Evolutionary conservation across 2,797 vertebrate genomes (phyloP).

Genomic region (Erpetoichthys calabaricus): DNA sequence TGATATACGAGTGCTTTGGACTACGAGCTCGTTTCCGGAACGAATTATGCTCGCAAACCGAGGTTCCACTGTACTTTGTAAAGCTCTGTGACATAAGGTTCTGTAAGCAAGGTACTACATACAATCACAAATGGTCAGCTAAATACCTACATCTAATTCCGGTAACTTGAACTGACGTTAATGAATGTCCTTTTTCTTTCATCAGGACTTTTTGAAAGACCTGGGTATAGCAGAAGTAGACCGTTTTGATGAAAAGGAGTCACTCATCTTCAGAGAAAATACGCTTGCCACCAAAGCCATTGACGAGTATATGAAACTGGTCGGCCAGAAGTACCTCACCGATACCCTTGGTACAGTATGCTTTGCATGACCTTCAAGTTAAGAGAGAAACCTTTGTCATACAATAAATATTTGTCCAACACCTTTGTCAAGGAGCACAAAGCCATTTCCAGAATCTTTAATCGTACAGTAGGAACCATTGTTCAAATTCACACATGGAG

Average conservation of each 20-base stretch:
- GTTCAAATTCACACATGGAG: not conserved
- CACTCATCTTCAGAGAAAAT: constrained; percentile 87
- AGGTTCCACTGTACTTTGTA: no score
- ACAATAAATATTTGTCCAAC: no score
- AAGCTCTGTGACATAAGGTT: no score
- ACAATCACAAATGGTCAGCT: no score
- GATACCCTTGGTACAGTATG: constrained; percentile 64
- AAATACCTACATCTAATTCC: not conserved
- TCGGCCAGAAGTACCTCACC: constrained; percentile 84
- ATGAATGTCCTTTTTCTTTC: not conserved
- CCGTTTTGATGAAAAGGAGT: constrained; percentile 75
- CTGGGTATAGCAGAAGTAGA: constrained; percentile 72
- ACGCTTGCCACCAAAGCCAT: constrained; percentile 90
- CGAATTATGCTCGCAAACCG: no score
- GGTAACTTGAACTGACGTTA: not conserved
- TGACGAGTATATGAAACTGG: constrained; percentile 94
- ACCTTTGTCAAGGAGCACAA: not conserved
- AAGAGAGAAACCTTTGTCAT: no score
- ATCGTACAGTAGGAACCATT: not conserved
- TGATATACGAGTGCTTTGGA: no score
- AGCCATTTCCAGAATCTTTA: not conserved
- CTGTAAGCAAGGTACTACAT: no score
- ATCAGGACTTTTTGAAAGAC: constrained; percentile 76
- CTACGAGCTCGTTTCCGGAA: no score
- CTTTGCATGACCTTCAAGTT: not conserved